A percentile compares a stretch with the other conserved stretches of the same genome.
phyloP scores from a whole-genome alignment of 1,140 invertebrate genomes.

The Procambarus virginalis region DNA sequence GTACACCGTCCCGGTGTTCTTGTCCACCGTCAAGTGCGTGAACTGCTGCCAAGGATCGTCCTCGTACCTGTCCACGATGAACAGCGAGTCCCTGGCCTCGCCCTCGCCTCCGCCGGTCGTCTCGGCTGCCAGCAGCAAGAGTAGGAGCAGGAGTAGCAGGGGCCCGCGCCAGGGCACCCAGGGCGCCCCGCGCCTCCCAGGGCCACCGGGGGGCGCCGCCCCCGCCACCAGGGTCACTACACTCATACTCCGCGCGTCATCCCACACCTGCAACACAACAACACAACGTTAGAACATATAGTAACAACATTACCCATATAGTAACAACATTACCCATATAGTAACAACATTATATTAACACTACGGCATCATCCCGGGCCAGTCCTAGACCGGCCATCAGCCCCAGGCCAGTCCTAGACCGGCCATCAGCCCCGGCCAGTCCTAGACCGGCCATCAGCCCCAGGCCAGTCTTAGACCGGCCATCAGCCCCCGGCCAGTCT shows the following conservation, averaged over 20 bases:
- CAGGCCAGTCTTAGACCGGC: too few species aligned
- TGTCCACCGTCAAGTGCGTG: slow-evolving; percentile 91
- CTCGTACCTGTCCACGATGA: slow-evolving; percentile 66
- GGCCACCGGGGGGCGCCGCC: slow-evolving; percentile 53
- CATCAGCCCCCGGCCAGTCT: too few species aligned
- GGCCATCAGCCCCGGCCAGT: too few species aligned
- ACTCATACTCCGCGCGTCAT: slow-evolving; percentile 48
- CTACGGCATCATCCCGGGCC: too few species aligned
- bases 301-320: too few species aligned
- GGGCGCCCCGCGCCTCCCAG: slow-evolving; percentile 28
- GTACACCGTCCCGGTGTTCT: slow-evolving; percentile 92
- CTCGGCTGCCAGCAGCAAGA: slow-evolving; percentile 16
- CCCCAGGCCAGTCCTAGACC: too few species aligned
- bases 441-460: too few species aligned
- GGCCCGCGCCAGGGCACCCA: slow-evolving; percentile 49
- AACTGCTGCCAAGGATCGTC: slow-evolving; percentile 72
- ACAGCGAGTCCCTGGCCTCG: slow-evolving; percentile 64
- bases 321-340: too few species aligned
- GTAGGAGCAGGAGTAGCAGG: slow-evolving; percentile 12
- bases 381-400: too few species aligned
- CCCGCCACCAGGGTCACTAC: slow-evolving; percentile 41
- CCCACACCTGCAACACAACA: not conserved
- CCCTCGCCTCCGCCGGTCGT: not conserved
- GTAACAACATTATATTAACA: too few species aligned
- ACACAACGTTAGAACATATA: not conserved